A percentile compares a stretch with the other conserved stretches of the same genome.
Conservation (phyloP, 2,113 vertebrate species). For the Macheiramphus alcinus region DNA sequence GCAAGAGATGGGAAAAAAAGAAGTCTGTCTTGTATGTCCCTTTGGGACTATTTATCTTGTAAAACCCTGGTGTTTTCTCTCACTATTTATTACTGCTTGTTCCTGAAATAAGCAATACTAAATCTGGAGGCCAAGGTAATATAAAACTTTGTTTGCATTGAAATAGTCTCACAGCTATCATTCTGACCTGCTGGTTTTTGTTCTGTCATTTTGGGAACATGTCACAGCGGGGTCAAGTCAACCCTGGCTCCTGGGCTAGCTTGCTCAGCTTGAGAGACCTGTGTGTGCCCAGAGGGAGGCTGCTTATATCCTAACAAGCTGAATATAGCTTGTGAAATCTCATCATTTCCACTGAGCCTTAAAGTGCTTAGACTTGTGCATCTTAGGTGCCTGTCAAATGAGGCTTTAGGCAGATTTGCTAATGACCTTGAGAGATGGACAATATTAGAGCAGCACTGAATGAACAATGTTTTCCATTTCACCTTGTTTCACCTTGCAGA, state of each 20-base stretch:
- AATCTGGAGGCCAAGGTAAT: neutral
- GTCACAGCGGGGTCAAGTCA: neutral
- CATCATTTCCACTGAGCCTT: neutral
- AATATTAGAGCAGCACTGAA: neutral
- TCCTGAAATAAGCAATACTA: neutral
- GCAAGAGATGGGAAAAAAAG: neutral
- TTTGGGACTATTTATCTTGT: neutral
- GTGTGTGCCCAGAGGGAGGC: neutral
- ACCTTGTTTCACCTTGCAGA: neutral
- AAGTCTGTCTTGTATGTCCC: neutral
- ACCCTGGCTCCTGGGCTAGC: neutral
- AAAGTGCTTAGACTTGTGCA: neutral
- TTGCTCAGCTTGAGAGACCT: neutral
- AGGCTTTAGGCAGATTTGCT: neutral
- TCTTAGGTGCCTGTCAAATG: neutral
- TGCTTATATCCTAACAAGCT: neutral
- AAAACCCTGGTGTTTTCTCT: neutral
- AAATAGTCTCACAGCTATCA: neutral
- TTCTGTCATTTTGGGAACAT: neutral
- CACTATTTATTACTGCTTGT: neutral
- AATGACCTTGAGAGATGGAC: neutral
- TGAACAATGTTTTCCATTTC: neutral
- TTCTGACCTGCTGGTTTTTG: neutral
- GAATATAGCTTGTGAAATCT: slow-evolving; percentile 9
- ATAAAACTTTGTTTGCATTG: neutral